Base-by-base conservation (phyloP, 2,797 vertebrate genomes). In the Poecilia gillii region DNA sequence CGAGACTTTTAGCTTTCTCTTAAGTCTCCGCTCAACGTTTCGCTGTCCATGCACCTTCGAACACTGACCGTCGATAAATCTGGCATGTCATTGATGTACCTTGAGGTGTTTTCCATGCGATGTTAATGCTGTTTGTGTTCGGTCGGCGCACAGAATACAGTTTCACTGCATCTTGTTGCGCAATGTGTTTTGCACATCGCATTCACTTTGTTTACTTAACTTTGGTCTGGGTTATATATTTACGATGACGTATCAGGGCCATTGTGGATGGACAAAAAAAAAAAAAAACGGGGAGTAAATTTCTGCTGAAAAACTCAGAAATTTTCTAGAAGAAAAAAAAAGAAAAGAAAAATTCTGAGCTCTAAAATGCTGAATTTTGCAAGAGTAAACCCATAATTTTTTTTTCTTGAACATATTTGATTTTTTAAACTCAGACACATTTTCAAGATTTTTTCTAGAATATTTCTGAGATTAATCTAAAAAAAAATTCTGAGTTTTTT, bases 51-150 rank as follows among this genome's bases (percentile, higher is more conserved):
- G 73, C 88, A 87, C 89, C 86, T 84, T 82, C 71, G 78, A 51
- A 81, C 90, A 66, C 53, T 79, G 78, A 77, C 84, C 49, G 73
- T 90, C 79, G 74, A 72, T 83, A 72, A 71, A 82, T 89, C 79
- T 84, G 91, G 88, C 93, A 92, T 92, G 89, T 84, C 88, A 90
- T 84, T 36, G 68, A 83, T 88, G 78, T 86, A 84, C 51, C 76
- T 83, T 77, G 28, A 77, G 39, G 28, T 75, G 57, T 87, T 53
- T 53, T 80, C 72, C 86, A 89, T 89, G 83, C 84, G 81, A 80
- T 78, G 28, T 33, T 76, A 73, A 81, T 78, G 85, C 66, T 86
- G 89, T 92, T 87, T 84, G 81, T 90, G 85, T 92, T 86, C 90
- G 83, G 91, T 90, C 86, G 87, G 87, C 86, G 47, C 81, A 75